A percentile compares a stretch with the other conserved stretches of the same genome.
These are phyloP conservation scores for Pyrrhopygopsis socrates DNA, from an alignment of 2,888 invertebrate species.

Conservation along the genomic window DNA sequence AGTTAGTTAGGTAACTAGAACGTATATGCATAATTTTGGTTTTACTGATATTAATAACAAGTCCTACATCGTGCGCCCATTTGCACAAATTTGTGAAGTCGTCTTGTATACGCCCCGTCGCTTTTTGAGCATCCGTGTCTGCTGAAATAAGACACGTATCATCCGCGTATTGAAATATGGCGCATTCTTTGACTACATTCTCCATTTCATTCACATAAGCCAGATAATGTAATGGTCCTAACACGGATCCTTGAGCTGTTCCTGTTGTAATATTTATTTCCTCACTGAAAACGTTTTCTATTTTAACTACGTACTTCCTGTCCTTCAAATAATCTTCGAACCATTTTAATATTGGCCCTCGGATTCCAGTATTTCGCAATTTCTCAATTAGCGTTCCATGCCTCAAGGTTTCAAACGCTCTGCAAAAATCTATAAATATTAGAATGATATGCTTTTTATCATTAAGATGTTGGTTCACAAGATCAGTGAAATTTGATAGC, in stretches of 20 bases:
- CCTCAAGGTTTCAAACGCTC: constrained; percentile 69
- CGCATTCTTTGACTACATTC: background rate
- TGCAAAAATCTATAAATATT: constrained; percentile 72
- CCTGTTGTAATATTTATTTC: background rate
- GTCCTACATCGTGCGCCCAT: constrained; percentile 31
- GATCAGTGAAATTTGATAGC: constrained; percentile 37
- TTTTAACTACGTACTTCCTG: constrained; percentile 49
- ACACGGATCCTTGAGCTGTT: background rate
- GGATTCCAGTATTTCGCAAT: constrained; percentile 56
- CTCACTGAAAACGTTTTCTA: constrained; percentile 44
- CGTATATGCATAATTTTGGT: constrained; percentile 23
- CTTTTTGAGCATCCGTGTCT: background rate
- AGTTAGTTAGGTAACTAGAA: background rate
- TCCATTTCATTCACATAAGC: background rate
- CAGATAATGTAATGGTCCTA: background rate
- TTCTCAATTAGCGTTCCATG: constrained; percentile 53
- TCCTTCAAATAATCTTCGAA: constrained; percentile 62
- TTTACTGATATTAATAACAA: constrained; percentile 26
- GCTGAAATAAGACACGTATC: background rate
- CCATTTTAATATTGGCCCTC: constrained; percentile 64
- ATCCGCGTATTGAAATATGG: constrained; percentile 15
- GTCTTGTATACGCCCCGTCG: background rate
- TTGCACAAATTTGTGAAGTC: background rate
- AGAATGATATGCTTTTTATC: constrained; percentile 63
- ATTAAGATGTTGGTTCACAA: constrained; percentile 44